A percentile compares a stretch with the other conserved stretches of the same genome.
phyloP scores from a whole-genome alignment of 2,797 vertebrate genomes.

The Pseudomugil gertrudae region DNA sequence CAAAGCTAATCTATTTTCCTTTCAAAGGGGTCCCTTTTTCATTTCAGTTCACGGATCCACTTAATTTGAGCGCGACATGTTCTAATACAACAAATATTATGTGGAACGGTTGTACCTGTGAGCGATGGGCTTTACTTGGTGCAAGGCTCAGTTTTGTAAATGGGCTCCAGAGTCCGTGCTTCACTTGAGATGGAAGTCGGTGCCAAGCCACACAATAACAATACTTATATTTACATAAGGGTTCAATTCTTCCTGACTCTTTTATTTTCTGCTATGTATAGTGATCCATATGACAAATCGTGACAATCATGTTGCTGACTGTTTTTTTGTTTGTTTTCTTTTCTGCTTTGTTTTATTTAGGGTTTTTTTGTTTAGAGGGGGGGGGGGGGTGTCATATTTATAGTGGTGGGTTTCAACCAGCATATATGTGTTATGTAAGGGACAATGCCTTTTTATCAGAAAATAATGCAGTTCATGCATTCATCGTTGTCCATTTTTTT shows the following conservation, averaged over 20 bases:
- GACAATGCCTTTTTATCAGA: too few species aligned
- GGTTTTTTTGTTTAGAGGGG: too few species aligned
- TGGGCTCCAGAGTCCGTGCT: conserved; percentile 70
- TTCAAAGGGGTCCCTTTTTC: conserved; percentile 70
- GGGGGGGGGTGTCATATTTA: too few species aligned
- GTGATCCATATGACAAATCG: conserved; percentile 43
- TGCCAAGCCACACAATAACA: conserved; percentile 77
- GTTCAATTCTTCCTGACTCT: conserved; percentile 48
- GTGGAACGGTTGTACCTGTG: conserved; percentile 77
- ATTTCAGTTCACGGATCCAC: conserved; percentile 72
- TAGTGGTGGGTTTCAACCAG: too few species aligned
- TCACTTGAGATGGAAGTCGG: conserved; percentile 74
- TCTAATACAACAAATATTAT: conserved; percentile 79
- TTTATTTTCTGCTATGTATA: conserved; percentile 47
- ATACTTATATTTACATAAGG: conserved; percentile 79
- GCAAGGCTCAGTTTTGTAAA: conserved; percentile 67
- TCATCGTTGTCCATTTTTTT: too few species aligned
- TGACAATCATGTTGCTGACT: conserved; percentile 45
- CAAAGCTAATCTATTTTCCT: conserved; percentile 78
- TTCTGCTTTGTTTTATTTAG: too few species aligned
- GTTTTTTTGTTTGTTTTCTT: not conserved
- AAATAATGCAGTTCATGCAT: too few species aligned
- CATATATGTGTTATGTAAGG: too few species aligned
- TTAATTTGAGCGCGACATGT: conserved; percentile 77
- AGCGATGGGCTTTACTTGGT: conserved; percentile 76